Base-by-base conservation (phyloP, 2,113 vertebrate species). In the Lampris megalopsis region DNA sequence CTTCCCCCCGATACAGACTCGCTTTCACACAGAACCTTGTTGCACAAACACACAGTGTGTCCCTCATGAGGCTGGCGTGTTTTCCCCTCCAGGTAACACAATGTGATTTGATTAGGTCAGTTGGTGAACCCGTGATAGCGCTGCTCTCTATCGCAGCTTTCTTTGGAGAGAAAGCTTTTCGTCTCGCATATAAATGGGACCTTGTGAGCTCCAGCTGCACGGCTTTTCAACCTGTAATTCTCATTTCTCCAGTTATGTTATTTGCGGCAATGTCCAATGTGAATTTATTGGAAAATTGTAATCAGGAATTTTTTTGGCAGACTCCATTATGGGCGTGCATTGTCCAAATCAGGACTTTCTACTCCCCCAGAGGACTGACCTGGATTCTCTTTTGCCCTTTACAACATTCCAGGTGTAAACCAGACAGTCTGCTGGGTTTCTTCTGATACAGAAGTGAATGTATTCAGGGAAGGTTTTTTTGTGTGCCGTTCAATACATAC, bases 81-180 rank as follows among this genome's bases (percentile, higher is more conserved):
- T 77, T 73, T 54, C 54, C 9, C 48, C 42, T 40, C 13, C 42
- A 10, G 54, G 37, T 71, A 73, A 62, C 36, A 66, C 63, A 54
- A 75, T 79, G 68, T 80, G 43, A 87, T 86, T 80, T 69, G 64
- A 82, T 86, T 82, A 9, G 38, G 57, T 48, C 0, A 3, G 13
- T 48, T 61, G 40, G 45, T 57, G 64, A 68, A 61, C 86, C 68
- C 61, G 74, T 83, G 85, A 82, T 82, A 13, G 24, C 64, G 40
- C 66, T 57, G 56, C 56, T 35, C 13, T 6, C 52, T 24, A 24
- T 24, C 24, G 24, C 24, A 24, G 60, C 24, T 9, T 43, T 7
- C 58, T 75, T 24, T 40, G 7, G 13, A 50, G 13, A 62, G 50
- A 40, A 6, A 71, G 11, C 13, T 50, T 63, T 13, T 58, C 57